Percentiles rank a stretch among this genome's conserved stretches.
These are phyloP conservation scores for Chamaetylas fuelleborni DNA, from an alignment of 2,113 vertebrate species.

Conservation along the genomic window DNA sequence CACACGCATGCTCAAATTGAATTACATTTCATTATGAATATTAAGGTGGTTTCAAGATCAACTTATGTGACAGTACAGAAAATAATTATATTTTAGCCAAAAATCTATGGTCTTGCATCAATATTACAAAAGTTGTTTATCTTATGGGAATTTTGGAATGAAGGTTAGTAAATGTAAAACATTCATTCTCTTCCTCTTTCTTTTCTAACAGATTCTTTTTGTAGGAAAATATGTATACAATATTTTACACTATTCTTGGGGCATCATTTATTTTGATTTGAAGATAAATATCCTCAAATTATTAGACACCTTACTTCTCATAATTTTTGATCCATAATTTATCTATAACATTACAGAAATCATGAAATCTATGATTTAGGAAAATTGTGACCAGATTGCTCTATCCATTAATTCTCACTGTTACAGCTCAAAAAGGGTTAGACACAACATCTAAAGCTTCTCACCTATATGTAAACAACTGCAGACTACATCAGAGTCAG, in stretches of 20 bases:
- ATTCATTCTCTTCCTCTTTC: not conserved
- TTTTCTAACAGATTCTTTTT: not conserved
- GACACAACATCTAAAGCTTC: not conserved
- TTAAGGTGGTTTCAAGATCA: not conserved
- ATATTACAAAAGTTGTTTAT: not conserved
- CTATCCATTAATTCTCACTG: not conserved
- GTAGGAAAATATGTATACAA: not conserved
- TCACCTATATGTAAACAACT: not conserved
- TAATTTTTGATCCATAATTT: not conserved
- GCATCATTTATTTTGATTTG: not conserved
- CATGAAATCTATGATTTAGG: not conserved
- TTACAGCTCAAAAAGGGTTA: rapidly evolving
- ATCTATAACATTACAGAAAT: not conserved
- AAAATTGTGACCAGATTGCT: not conserved
- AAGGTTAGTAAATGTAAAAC: not conserved
- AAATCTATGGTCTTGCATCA: not conserved
- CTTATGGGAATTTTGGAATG: not conserved
- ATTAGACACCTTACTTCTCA: not conserved
- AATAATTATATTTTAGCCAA: not conserved
- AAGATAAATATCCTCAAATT: not conserved
- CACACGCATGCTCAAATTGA: not conserved
- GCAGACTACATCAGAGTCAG: not conserved
- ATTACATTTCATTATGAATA: not conserved
- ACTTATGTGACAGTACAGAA: not conserved
- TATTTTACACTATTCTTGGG: not conserved